phyloP scores from a whole-genome alignment of 2,113 vertebrate species.

The Bungarus multicinctus region DNA sequence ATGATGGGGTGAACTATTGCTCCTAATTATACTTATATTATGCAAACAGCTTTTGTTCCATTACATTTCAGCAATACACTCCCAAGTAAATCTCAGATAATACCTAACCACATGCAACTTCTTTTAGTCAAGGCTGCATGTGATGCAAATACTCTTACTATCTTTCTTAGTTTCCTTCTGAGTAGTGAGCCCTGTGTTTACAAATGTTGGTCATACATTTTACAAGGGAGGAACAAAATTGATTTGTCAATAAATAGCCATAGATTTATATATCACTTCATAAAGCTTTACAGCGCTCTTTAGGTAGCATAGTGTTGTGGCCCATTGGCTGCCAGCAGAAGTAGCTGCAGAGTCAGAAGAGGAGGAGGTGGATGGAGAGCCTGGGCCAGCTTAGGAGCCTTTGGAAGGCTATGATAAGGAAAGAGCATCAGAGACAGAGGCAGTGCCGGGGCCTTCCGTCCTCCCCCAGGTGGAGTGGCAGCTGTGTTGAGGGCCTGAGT shows the following conservation, averaged over 20 bases:
- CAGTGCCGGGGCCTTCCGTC: too few relatives aligned
- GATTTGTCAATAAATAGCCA: neutral
- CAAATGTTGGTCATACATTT: neutral
- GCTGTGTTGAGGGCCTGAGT: too few relatives aligned
- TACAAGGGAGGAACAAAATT: neutral
- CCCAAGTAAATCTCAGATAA: neutral
- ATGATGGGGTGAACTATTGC: neutral
- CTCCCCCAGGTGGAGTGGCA: too few relatives aligned
- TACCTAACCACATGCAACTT: neutral
- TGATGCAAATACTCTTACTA: neutral
- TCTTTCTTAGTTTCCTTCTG: neutral
- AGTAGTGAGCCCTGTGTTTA: neutral
- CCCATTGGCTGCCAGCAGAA: too few relatives aligned
- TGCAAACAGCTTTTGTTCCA: neutral
- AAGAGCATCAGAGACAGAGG: too few relatives aligned
- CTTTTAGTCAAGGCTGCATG: slow-evolving; percentile 5
- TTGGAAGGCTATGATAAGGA: too few relatives aligned
- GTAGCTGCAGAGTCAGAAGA: too few relatives aligned
- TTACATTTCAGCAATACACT: neutral
- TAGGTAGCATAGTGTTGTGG: too few relatives aligned
- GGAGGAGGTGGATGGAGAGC: too few relatives aligned
- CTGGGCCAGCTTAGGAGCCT: too few relatives aligned
- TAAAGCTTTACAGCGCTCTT: too few relatives aligned
- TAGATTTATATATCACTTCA: neutral
- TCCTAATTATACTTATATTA: neutral